Conservation (phyloP, 2,797 vertebrate species). For the Gymnothorax javanicus region DNA sequence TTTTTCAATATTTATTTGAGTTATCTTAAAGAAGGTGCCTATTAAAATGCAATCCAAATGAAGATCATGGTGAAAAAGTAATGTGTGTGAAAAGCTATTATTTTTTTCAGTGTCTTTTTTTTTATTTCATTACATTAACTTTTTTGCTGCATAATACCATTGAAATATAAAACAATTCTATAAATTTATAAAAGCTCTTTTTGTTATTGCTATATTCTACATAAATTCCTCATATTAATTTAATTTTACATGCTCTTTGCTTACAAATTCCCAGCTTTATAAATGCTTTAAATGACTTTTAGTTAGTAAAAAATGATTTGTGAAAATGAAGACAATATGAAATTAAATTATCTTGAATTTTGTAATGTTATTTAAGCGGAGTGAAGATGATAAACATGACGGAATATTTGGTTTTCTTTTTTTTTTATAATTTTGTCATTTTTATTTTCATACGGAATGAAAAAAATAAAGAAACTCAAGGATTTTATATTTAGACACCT, state of each 20-base stretch:
- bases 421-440: slow-evolving; percentile 13
- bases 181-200: neutral
- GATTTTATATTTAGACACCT: slow-evolving; percentile 25
- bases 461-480: slow-evolving; percentile 21
- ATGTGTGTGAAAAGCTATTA: neutral
- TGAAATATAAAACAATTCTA: neutral
- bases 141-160: neutral
- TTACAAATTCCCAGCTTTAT: neutral
- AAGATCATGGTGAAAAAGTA: neutral
- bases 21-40: neutral
- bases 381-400: neutral
- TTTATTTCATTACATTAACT: neutral
- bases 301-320: neutral
- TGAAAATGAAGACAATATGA: neutral
- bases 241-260: neutral
- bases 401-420: neutral
- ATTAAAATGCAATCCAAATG: neutral
- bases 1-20: neutral
- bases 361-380: neutral
- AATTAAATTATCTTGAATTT: neutral
- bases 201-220: neutral
- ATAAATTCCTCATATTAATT: neutral
- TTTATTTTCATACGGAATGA: slow-evolving; percentile 13
- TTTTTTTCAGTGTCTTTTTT: neutral
- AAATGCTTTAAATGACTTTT: neutral